Conservation (phyloP, 2,888 invertebrate genomes). For the Lithosia quadra region DNA sequence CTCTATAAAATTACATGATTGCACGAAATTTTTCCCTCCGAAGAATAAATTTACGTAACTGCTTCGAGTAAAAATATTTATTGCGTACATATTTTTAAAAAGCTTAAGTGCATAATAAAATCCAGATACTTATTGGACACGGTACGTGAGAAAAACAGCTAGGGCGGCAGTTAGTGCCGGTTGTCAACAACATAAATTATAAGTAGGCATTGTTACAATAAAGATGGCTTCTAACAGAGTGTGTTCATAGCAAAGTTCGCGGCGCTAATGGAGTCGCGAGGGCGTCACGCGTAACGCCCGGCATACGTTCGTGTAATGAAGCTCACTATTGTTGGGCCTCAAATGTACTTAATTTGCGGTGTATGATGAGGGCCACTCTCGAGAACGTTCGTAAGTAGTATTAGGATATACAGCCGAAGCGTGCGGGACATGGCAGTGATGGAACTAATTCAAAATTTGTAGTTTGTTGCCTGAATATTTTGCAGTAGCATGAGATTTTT, state of each 20-base stretch:
- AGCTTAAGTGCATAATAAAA: conserved; percentile 68
- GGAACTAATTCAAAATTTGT: conserved; percentile 49
- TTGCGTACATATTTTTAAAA: conserved; percentile 34
- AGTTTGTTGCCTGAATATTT: background rate
- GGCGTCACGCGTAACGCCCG: conserved; percentile 81
- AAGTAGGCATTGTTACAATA: conserved; percentile 79
- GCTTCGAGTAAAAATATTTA: conserved; percentile 10
- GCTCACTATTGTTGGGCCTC: conserved; percentile 78
- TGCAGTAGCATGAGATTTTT: background rate
- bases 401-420: conserved; percentile 53
- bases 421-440: conserved; percentile 39
- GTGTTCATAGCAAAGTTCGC: conserved; percentile 79
- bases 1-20: background rate
- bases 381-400: conserved; percentile 66
- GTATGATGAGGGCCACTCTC: conserved; percentile 65
- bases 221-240: conserved; percentile 76
- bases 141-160: conserved; percentile 64
- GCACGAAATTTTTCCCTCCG: background rate
- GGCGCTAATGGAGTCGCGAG: conserved; percentile 75
- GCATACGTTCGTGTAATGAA: conserved; percentile 83
- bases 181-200: conserved; percentile 83
- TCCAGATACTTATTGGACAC: conserved; percentile 68
- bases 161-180: conserved; percentile 73
- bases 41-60: background rate
- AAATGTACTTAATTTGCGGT: conserved; percentile 79